These are phyloP conservation scores for Drosophila orosa DNA, from an alignment of 1,140 invertebrate species.

Conservation along the genomic window DNA sequence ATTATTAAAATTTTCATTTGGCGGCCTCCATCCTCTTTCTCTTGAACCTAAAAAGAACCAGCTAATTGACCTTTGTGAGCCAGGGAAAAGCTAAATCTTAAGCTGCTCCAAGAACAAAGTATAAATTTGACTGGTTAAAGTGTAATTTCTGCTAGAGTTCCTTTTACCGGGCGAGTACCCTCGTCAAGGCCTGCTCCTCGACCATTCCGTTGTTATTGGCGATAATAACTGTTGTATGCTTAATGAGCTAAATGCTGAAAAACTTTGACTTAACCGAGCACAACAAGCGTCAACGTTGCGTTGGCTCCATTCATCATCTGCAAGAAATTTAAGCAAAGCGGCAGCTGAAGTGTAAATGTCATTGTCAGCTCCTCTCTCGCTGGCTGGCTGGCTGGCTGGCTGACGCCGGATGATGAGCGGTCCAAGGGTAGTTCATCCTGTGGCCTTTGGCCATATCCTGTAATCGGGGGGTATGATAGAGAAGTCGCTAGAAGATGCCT, in stretches of 20 bases:
- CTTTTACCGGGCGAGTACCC: background rate
- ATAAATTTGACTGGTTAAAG: conserved; percentile 4
- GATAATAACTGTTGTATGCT: conserved; percentile 35
- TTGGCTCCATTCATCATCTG: conserved; percentile 67
- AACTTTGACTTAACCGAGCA: conserved; percentile 44
- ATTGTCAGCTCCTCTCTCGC: conserved; percentile 56
- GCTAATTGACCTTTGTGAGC: conserved; percentile 60
- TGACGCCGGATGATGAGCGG: conserved; percentile 2
- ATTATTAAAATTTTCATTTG: conserved; percentile 80
- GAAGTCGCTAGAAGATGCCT: too few relatives aligned
- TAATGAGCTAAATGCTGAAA: conserved; percentile 52
- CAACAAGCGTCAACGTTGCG: conserved; percentile 30
- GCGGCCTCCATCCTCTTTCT: conserved; percentile 2
- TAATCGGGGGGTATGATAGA: background rate
- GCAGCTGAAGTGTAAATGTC: conserved; percentile 79
- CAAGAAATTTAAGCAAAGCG: conserved; percentile 62
- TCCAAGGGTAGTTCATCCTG: background rate
- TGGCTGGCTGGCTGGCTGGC: background rate
- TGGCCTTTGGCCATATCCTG: conserved; percentile 26
- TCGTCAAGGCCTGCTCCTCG: background rate
- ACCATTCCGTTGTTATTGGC: conserved; percentile 4
- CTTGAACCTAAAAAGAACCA: conserved; percentile 35
- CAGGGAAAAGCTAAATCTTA: conserved; percentile 8
- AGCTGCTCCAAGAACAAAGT: conserved; percentile 4
- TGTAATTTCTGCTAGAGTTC: background rate